Evolutionary conservation across 2,888 invertebrate genomes (phyloP).

Genomic region (Orchestes rusci): DNA sequence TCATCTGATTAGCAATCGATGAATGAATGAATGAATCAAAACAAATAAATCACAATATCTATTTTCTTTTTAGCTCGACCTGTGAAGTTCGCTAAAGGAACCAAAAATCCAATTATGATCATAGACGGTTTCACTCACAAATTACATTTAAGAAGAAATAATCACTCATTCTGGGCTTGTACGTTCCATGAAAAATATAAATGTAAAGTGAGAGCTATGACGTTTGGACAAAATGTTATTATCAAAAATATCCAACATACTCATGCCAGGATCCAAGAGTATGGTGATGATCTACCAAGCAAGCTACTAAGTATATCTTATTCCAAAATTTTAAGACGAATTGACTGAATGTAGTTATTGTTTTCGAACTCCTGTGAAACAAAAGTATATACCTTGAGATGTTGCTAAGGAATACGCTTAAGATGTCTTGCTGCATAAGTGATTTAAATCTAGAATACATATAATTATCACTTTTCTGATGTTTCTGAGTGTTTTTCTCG

Average conservation of each 20-base stretch:
- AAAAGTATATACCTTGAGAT: too few relatives aligned
- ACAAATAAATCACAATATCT: too few relatives aligned
- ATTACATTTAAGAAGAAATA: conserved; percentile 12
- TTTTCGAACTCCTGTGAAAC: background rate
- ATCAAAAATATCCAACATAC: background rate
- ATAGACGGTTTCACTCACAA: conserved; percentile 20
- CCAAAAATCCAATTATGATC: conserved; percentile 18
- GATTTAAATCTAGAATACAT: too few relatives aligned
- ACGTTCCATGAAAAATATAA: background rate
- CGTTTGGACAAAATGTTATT: background rate
- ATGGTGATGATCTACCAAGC: background rate
- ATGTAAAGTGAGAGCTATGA: background rate
- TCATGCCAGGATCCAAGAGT: background rate
- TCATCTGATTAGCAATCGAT: too few relatives aligned
- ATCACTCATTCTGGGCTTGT: background rate
- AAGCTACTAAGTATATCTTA: too few relatives aligned
- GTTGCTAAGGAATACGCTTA: too few relatives aligned
- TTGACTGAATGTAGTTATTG: background rate
- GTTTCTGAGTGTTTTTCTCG: too few relatives aligned
- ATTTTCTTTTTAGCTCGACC: conserved; percentile 11
- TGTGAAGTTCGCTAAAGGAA: conserved; percentile 12
- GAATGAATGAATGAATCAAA: too few relatives aligned
- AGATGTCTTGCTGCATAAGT: too few relatives aligned
- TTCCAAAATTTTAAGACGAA: background rate
- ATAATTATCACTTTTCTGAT: too few relatives aligned